Evolutionary conservation across 2,113 vertebrate species (phyloP), one percentile per base, ranked within the genome.

Genomic region (Gopherus flavomarginatus): DNA sequence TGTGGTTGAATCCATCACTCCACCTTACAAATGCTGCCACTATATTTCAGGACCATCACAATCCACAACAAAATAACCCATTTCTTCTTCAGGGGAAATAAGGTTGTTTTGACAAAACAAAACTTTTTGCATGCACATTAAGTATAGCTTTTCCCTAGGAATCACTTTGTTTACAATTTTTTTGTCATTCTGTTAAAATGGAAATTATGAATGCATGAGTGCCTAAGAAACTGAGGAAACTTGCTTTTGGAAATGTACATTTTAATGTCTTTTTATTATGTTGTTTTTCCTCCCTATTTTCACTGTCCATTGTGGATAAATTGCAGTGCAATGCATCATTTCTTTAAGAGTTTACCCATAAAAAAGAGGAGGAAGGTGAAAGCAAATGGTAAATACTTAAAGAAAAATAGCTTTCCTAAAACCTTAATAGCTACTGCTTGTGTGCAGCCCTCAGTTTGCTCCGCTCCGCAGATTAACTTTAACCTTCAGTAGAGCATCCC

Each of bases 211-310:
- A 92, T 92, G 91, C 2, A 14, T 96, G 95, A 95, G 95, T 97
- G 89, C 89, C 80, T 92, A 92, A 97, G 97, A 98, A 97, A 97
- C 56, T 83, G 92, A 96, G 87, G 89, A 96, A 98, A 97, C 69
- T 95, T n/a, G 83, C 86, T 96, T 96, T 96, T 79, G 83, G 91
- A 92, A 95, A 24, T 77, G 65, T 93, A 97, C 54, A 81, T 97
- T 96, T 96, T 90, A 95, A 81, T 97, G 49, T 88, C 52, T 92
- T 96, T 96, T 93, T 89, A 95, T 49, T 77, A 57, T 91, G 96
- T 97, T 94, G 54, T 91, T 97, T 97, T 97, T 92, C 29, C 75
- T 96, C 90, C 90, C 94, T 83, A 92, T 97, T 97, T 96, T 56
- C 86, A 88, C 83, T 95, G 59, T 57, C 92, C 97, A 8, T 91